Percentiles rank a stretch among this genome's conserved stretches.
Conservation (phyloP, 2,888 invertebrate genomes). For the Serrognathus titanus region DNA sequence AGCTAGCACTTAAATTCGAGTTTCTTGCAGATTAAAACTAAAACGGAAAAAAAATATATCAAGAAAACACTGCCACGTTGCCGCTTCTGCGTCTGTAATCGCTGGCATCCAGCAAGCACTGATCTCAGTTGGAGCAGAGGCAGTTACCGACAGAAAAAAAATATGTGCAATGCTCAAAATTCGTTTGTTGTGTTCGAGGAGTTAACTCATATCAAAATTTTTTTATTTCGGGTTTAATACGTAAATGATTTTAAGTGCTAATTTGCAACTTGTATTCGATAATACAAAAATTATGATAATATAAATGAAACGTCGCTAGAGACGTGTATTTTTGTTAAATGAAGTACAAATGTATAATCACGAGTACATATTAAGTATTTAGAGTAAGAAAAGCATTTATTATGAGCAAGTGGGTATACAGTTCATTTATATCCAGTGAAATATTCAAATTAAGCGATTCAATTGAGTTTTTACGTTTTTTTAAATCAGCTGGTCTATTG, state of each 20-base stretch:
- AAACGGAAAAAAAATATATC: not conserved
- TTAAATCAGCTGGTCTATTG: not conserved
- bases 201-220: conserved; percentile 1
- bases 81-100: not conserved
- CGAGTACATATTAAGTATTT: conserved; percentile 24
- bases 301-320: conserved; percentile 35
- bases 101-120: conserved; percentile 18
- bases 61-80: conserved; percentile 8
- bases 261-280: conserved; percentile 26
- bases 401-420: conserved; percentile 11
- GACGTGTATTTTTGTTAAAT: conserved; percentile 48
- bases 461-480: conserved; percentile 2
- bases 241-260: conserved; percentile 29
- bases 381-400: conserved; percentile 17
- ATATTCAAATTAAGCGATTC: not conserved
- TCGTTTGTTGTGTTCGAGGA: not conserved
- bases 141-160: not conserved
- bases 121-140: not conserved
- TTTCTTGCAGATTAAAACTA: not conserved
- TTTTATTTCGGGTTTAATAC: not conserved
- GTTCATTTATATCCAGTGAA: conserved; percentile 1
- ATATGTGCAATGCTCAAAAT: conserved; percentile 10
- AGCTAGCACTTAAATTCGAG: conserved; percentile 3
- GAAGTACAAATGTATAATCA: conserved; percentile 46
- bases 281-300: conserved; percentile 32